Conservation (phyloP, 2,797 vertebrate species). For the Darevskia nairensis region DNA sequence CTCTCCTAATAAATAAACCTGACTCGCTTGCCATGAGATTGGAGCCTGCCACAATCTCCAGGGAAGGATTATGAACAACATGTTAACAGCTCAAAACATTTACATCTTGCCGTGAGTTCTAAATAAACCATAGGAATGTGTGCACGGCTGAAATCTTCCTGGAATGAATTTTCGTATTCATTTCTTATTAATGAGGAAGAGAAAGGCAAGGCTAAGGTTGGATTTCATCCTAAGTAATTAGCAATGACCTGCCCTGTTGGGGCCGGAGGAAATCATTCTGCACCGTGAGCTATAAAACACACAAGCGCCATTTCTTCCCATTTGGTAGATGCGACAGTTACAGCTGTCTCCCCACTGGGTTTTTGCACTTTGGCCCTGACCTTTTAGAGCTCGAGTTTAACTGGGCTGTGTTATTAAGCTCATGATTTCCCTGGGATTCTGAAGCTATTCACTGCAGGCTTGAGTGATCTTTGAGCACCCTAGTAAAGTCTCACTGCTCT, state of each 20-base stretch:
- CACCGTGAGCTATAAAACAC: constrained; percentile 49
- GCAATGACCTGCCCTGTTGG: constrained; percentile 37
- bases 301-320: constrained; percentile 47
- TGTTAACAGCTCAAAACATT: constrained; percentile 16
- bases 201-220: constrained; percentile 22
- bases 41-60: not conserved
- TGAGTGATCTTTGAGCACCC: not conserved
- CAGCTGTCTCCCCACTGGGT: not conserved
- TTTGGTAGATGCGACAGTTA: constrained; percentile 38
- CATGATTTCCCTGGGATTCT: not conserved
- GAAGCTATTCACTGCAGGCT: not conserved
- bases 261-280: constrained; percentile 27
- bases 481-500: not conserved
- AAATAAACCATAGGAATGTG: constrained; percentile 31
- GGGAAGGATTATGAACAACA: constrained; percentile 17
- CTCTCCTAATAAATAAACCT: constrained; percentile 1
- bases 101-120: constrained; percentile 26
- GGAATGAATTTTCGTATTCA: not conserved
- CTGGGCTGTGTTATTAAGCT: constrained; percentile 55
- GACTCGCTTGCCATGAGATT: not conserved
- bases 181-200: constrained; percentile 24
- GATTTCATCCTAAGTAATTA: constrained; percentile 47
- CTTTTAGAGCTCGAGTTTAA: constrained; percentile 57
- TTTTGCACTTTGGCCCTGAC: constrained; percentile 22
- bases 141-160: not conserved